phyloP scores from a whole-genome alignment of 2,113 vertebrate genomes.

The Orthonyx spaldingii region DNA sequence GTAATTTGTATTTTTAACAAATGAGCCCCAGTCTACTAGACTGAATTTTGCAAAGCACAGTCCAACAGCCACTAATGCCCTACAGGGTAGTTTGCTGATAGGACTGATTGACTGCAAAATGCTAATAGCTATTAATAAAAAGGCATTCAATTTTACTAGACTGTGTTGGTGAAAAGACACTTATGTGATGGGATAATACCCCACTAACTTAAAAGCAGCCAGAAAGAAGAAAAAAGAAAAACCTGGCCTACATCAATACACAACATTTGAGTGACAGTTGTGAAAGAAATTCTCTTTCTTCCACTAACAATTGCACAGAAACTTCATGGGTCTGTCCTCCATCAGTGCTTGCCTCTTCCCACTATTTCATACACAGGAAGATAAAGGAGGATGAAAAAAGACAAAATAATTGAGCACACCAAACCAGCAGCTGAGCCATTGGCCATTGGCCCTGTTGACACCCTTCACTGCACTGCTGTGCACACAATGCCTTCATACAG shows the following conservation, averaged over 20 bases:
- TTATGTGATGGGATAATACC: neutral
- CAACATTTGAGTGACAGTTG: neutral
- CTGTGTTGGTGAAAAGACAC: neutral
- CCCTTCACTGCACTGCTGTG: accelerated
- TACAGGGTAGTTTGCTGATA: neutral
- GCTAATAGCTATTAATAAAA: neutral
- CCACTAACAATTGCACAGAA: neutral
- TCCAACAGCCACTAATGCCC: neutral
- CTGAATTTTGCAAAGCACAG: neutral
- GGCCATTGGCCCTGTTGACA: accelerated
- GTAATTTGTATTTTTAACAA: neutral
- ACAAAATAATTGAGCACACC: neutral
- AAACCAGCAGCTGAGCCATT: neutral
- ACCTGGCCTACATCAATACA: neutral
- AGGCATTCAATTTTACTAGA: neutral
- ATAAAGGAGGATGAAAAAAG: neutral
- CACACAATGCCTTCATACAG: neutral
- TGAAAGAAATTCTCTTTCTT: neutral
- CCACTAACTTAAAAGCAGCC: neutral
- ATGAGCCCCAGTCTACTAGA: neutral
- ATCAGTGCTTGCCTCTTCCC: neutral
- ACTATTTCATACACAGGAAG: neutral
- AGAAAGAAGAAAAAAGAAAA: neutral
- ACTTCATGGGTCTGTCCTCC: neutral
- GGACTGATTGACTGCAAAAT: neutral